A percentile compares a stretch with the other conserved stretches of the same genome.
Conservation (phyloP, 2,888 invertebrate genomes). For the Ichneumon xanthorius region DNA sequence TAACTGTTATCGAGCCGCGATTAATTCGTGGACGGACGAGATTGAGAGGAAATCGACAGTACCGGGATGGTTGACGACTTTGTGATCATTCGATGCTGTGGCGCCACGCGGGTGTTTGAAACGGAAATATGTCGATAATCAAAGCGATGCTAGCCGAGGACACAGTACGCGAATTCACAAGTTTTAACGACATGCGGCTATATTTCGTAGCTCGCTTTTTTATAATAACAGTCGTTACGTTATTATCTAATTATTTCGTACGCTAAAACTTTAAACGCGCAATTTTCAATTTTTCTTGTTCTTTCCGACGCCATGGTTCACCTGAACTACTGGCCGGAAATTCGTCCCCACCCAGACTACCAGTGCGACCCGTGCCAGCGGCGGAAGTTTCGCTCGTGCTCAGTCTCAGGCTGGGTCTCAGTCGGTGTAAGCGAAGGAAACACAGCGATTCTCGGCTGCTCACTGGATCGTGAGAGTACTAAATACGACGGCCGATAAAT, state of each 20-base stretch:
- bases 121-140: not conserved
- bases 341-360: too few relatives aligned
- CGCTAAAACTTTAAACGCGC: not conserved
- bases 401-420: too few relatives aligned
- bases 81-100: not conserved
- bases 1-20: slow-evolving; percentile 36
- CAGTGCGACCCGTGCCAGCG: too few relatives aligned
- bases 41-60: too few relatives aligned
- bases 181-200: not conserved
- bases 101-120: not conserved
- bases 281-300: not conserved
- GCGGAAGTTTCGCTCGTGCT: too few relatives aligned
- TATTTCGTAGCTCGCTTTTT: slow-evolving; percentile 21
- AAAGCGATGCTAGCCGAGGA: not conserved
- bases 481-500: not conserved
- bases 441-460: too few relatives aligned
- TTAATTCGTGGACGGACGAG: not conserved
- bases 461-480: not conserved
- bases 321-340: not conserved
- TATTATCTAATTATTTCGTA: slow-evolving; percentile 16
- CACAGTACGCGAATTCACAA: not conserved
- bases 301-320: not conserved
- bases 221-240: slow-evolving; percentile 46
- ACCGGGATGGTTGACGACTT: not conserved
- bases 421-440: too few relatives aligned